phyloP scores from a whole-genome alignment of 2,113 vertebrate genomes.

The Notiomystis cincta region DNA sequence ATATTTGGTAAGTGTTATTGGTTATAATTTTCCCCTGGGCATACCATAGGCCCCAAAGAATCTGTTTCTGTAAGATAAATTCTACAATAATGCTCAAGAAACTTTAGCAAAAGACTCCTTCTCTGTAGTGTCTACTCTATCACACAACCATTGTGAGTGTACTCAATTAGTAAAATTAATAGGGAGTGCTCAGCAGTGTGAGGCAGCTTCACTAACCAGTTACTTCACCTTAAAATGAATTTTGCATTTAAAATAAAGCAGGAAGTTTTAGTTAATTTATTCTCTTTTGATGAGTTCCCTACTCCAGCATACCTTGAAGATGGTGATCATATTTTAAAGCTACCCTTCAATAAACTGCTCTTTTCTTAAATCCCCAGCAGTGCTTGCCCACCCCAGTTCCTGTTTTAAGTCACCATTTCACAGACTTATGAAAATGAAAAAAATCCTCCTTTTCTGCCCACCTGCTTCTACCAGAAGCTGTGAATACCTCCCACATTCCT shows the following conservation, averaged over 20 bases:
- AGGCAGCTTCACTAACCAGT: background rate
- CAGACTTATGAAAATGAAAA: background rate
- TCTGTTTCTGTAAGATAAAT: background rate
- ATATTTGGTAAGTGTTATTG: background rate
- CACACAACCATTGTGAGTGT: background rate
- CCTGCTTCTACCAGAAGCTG: conserved; percentile 2
- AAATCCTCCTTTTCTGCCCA: background rate
- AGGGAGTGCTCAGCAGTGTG: background rate
- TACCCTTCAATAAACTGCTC: background rate
- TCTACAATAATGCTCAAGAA: background rate
- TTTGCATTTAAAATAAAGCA: background rate
- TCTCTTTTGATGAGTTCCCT: background rate
- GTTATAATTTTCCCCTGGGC: background rate
- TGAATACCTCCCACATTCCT: background rate
- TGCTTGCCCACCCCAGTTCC: background rate
- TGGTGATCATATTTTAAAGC: background rate
- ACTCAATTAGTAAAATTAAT: background rate
- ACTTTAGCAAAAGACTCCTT: fast-evolving
- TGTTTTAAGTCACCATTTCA: conserved; percentile 19
- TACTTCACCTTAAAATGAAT: background rate
- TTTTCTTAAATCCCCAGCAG: background rate
- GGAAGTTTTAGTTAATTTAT: background rate
- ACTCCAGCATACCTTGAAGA: background rate
- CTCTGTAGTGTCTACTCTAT: background rate
- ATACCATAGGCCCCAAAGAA: background rate